Evolutionary conservation across 2,113 vertebrate species (phyloP), one percentile per base, ranked within the genome.

Genomic region (Leucopsar rothschildi): DNA sequence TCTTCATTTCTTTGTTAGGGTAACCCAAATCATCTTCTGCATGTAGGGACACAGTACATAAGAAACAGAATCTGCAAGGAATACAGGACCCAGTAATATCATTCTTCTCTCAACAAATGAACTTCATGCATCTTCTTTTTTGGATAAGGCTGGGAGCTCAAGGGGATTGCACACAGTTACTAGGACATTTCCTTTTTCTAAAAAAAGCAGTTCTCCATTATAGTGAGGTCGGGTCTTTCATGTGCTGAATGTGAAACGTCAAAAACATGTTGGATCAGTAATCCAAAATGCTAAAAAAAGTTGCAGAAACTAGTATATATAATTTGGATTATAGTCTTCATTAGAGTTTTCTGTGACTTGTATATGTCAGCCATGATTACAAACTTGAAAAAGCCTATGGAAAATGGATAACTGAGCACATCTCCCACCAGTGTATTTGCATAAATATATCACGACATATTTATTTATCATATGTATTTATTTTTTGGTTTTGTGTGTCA

Each of bases 1-100:
- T 77, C 69, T 70, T 65, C 3, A 31, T 55, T 90, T 14, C 15
- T 91, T 78, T 86, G 18, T 19, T 59, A 49, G 20, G 10, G 6
- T 50, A 88, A 65, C 6, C 2, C 22, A 77, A 72, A 53, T 45
- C 3, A 37, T 65, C 31, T 65, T 77, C 61, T 63, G 28, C 11
- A 1, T 10, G 4, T 22, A 63, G 59, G 29, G 64, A 12, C 28
- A 23, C 25, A 65, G 1, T 8, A 44, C 0, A 0, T 21, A 45
- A 24, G 63, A 79, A 71, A 17, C 35, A 79, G 79, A 79, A 29
- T 55, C 29, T 82, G 25, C 18, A n/a, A 75, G 45, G 37, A 75
- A 25, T 59, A 57, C 20, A 78, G 47, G 42, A 64, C 60, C 63
- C 3, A 33, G 37, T 61, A 84, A 23, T 2, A 27, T 37, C 6